phyloP scores from a whole-genome alignment of 2,888 invertebrate species.

The Pyrochroa serraticornis region DNA sequence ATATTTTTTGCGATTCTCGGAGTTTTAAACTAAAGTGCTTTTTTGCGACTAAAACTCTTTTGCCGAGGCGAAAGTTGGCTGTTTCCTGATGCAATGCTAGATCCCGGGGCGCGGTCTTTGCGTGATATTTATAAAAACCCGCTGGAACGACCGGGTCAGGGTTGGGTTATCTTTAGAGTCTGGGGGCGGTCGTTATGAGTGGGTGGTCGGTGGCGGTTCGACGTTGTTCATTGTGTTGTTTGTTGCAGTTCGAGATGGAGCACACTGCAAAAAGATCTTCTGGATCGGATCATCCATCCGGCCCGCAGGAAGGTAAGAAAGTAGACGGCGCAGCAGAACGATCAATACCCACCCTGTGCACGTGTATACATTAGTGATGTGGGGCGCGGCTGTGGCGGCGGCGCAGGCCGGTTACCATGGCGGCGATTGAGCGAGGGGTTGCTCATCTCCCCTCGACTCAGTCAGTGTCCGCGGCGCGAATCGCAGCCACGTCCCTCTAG shows the following conservation, averaged over 20 bases:
- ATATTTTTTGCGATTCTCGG: no score
- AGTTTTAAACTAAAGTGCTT: no score
- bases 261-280: conserved; percentile 34
- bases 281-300: conserved; percentile 40
- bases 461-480: conserved; percentile 62
- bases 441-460: conserved; percentile 58
- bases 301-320: conserved; percentile 40
- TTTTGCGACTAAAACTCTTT: no score
- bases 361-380: conserved; percentile 59
- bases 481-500: conserved; percentile 51
- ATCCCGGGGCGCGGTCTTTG: no score
- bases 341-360: conserved; percentile 50
- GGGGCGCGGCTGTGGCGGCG: conserved; percentile 58
- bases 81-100: no score
- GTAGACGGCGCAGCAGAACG: conserved; percentile 29
- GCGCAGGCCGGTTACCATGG: conserved; percentile 58
- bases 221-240: conserved; percentile 30
- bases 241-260: conserved; percentile 36
- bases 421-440: conserved; percentile 52
- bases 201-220: conserved; percentile 35
- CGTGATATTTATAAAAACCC: no score
- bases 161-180: no score
- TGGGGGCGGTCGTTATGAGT: conserved; percentile 23
- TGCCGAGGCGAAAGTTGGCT: no score
- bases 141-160: no score